These are phyloP conservation scores for Sisor rabdophorus DNA, from an alignment of 2,113 vertebrate species.

Conservation along the genomic window DNA sequence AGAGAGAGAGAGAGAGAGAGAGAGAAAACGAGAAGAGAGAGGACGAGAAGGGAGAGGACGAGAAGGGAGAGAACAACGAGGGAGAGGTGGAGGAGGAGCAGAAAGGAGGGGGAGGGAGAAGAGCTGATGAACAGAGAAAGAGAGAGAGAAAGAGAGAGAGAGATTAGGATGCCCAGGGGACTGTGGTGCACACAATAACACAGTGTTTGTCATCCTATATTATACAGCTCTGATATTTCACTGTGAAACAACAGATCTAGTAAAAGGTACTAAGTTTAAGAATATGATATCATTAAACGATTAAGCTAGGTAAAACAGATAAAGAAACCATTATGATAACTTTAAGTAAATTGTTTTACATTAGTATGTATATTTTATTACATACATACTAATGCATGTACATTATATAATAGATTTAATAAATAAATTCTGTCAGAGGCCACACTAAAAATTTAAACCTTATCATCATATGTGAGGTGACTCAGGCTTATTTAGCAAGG, in stretches of 20 bases:
- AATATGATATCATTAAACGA: no score
- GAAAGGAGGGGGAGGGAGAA: slow-evolving; percentile 9
- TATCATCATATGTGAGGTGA: no score
- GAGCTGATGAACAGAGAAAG: background rate
- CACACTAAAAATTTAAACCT: no score
- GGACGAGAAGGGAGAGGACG: background rate
- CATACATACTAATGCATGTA: no score
- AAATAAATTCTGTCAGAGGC: no score
- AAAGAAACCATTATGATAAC: no score
- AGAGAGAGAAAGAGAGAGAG: slow-evolving; percentile 18
- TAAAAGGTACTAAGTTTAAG: background rate
- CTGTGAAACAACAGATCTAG: background rate
- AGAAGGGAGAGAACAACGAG: background rate
- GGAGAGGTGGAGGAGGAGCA: slow-evolving; percentile 4
- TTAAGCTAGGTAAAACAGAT: background rate
- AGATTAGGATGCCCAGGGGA: slow-evolving; percentile 45
- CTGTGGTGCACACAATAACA: slow-evolving; percentile 38
- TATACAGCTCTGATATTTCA: background rate
- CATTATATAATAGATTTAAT: background rate
- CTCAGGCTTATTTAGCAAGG: background rate
- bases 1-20: background rate
- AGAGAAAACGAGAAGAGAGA: background rate
- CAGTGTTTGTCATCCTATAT: background rate
- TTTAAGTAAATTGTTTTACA: background rate
- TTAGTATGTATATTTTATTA: background rate